These are phyloP conservation scores for Rhamphomyia laevipes DNA, from an alignment of 2,888 invertebrate species.

Conservation along the genomic window DNA sequence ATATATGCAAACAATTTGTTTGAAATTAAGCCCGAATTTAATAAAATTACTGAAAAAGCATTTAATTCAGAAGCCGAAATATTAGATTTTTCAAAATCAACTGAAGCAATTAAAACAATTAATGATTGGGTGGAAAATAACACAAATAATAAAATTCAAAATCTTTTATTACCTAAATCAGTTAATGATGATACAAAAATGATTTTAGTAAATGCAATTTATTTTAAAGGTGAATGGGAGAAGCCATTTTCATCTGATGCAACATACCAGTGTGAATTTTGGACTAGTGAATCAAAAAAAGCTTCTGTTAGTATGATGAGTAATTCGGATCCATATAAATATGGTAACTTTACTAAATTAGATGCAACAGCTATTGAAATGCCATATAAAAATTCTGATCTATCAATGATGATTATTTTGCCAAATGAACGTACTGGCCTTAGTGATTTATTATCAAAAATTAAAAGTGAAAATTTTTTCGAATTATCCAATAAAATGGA, in stretches of 20 bases:
- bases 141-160: slow-evolving; percentile 71
- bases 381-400: slow-evolving; percentile 53
- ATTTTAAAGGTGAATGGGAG: slow-evolving; percentile 74
- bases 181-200: slow-evolving; percentile 46
- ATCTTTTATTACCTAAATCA: slow-evolving; percentile 50
- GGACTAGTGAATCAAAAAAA: slow-evolving; percentile 39
- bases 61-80: slow-evolving; percentile 53
- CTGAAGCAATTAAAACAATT: slow-evolving; percentile 45
- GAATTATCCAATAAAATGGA: slow-evolving; percentile 41
- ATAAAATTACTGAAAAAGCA: slow-evolving; percentile 44
- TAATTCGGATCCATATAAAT: slow-evolving; percentile 39
- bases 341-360: slow-evolving; percentile 37
- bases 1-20: slow-evolving; percentile 51
- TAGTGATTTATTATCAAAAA: slow-evolving; percentile 45
- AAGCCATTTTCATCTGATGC: slow-evolving; percentile 46
- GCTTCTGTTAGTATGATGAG: slow-evolving; percentile 50
- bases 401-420: slow-evolving; percentile 65
- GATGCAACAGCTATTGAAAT: slow-evolving; percentile 54
- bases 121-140: slow-evolving; percentile 70
- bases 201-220: slow-evolving; percentile 71
- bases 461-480: slow-evolving; percentile 44
- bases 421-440: slow-evolving; percentile 59
- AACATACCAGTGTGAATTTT: slow-evolving; percentile 54
- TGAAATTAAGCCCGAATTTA: slow-evolving; percentile 44
- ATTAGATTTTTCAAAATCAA: slow-evolving; percentile 46